phyloP scores from a whole-genome alignment of 2,888 invertebrate species.

The Agonopterix alstromeriana region DNA sequence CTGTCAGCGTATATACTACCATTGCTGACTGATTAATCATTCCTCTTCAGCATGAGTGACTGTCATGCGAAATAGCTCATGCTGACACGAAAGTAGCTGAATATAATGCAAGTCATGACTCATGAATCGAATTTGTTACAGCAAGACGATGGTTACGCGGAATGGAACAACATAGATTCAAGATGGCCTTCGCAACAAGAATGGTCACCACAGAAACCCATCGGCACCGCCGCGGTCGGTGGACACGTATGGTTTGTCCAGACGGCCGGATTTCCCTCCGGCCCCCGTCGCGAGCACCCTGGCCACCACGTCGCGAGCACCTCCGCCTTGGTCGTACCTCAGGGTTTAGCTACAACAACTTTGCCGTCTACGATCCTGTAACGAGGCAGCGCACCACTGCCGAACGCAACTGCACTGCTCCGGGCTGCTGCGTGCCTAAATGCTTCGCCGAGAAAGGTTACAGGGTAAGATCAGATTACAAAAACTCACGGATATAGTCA shows the following conservation, averaged over 20 bases:
- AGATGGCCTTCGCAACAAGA: conserved; percentile 18
- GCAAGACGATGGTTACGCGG: conserved; percentile 28
- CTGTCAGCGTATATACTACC: too few relatives aligned
- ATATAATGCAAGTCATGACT: too few relatives aligned
- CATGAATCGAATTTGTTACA: conserved; percentile 13
- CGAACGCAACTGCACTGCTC: conserved; percentile 79
- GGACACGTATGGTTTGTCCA: conserved; percentile 23
- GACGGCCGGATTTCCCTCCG: conserved; percentile 18
- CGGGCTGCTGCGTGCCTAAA: conserved; percentile 87
- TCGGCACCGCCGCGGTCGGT: not conserved
- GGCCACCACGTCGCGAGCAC: conserved; percentile 37
- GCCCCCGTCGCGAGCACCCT: conserved; percentile 3
- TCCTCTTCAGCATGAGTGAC: too few relatives aligned
- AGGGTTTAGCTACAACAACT: conserved; percentile 25
- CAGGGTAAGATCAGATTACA: conserved; percentile 67
- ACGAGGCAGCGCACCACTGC: conserved; percentile 56
- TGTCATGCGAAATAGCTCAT: too few relatives aligned
- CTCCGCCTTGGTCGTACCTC: not conserved
- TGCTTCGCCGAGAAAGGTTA: conserved; percentile 93
- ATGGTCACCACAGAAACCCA: conserved; percentile 3
- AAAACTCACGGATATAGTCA: not conserved
- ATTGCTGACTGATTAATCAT: too few relatives aligned
- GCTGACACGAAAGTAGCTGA: too few relatives aligned
- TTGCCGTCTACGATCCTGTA: conserved; percentile 50
- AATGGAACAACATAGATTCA: conserved; percentile 25